These are phyloP conservation scores for Tuta absoluta DNA, from an alignment of 2,888 invertebrate genomes.

Conservation along the genomic window DNA sequence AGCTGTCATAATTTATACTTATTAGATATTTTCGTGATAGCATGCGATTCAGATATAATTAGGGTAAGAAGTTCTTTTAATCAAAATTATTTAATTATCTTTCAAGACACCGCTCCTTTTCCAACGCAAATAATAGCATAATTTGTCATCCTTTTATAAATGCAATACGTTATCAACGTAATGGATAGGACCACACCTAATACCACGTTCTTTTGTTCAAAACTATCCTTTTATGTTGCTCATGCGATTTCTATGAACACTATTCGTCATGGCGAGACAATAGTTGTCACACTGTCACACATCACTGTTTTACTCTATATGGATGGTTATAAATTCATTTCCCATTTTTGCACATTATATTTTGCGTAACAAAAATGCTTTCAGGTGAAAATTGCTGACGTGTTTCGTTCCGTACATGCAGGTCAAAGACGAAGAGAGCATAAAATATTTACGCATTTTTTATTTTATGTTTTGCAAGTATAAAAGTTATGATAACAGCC, in stretches of 20 bases:
- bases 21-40: too few relatives aligned
- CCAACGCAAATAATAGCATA: background rate
- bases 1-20: too few relatives aligned
- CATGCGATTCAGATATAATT: too few relatives aligned
- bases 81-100: too few relatives aligned
- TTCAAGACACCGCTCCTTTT: too few relatives aligned
- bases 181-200: conserved; percentile 9
- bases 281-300: conserved; percentile 28
- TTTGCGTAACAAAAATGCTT: conserved; percentile 21
- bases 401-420: conserved; percentile 7
- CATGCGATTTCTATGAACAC: conserved; percentile 28
- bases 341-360: conserved; percentile 3
- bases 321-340: conserved; percentile 27
- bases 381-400: conserved; percentile 20
- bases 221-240: conserved; percentile 21
- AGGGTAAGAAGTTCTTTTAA: too few relatives aligned
- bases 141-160: background rate
- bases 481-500: too few relatives aligned
- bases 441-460: too few relatives aligned
- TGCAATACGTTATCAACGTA: conserved; percentile 5
- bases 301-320: conserved; percentile 18
- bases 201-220: conserved; percentile 23
- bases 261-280: conserved; percentile 38
- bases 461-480: too few relatives aligned
- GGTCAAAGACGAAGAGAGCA: background rate